Conservation (phyloP, 2,113 vertebrate species). For the Riparia riparia region DNA sequence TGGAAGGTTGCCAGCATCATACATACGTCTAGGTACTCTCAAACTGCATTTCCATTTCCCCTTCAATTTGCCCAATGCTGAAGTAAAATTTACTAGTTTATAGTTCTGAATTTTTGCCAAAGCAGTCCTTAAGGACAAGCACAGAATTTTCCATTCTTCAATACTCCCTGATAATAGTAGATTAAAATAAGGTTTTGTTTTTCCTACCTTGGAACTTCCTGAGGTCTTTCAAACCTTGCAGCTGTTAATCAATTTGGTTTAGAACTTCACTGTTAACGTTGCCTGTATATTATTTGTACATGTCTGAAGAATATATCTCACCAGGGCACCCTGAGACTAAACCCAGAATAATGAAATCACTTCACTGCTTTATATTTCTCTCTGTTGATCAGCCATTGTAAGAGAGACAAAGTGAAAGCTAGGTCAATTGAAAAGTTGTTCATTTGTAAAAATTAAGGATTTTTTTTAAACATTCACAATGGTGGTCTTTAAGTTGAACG, state of each 20-base stretch:
- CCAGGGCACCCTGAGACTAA: background rate
- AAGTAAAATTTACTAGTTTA: background rate
- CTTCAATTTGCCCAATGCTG: background rate
- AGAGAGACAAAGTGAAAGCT: background rate
- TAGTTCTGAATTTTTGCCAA: background rate
- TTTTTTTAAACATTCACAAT: background rate
- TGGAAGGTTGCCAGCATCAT: background rate
- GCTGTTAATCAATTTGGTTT: background rate
- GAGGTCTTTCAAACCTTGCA: background rate
- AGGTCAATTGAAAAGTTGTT: background rate
- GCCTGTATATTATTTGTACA: background rate
- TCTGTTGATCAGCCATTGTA: background rate
- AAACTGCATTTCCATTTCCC: background rate
- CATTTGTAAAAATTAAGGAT: background rate
- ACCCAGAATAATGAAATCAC: background rate
- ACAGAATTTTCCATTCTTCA: background rate
- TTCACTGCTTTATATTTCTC: background rate
- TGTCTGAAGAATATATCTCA: background rate
- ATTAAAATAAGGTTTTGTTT: background rate
- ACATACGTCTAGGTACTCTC: fast-evolving
- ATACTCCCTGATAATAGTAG: background rate
- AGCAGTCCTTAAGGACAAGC: background rate
- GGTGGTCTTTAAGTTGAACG: background rate
- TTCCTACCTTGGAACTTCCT: background rate
- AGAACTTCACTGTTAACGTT: background rate